These are phyloP conservation scores for Balaeniceps rex DNA, from an alignment of 2,113 vertebrate species.

Conservation along the genomic window DNA sequence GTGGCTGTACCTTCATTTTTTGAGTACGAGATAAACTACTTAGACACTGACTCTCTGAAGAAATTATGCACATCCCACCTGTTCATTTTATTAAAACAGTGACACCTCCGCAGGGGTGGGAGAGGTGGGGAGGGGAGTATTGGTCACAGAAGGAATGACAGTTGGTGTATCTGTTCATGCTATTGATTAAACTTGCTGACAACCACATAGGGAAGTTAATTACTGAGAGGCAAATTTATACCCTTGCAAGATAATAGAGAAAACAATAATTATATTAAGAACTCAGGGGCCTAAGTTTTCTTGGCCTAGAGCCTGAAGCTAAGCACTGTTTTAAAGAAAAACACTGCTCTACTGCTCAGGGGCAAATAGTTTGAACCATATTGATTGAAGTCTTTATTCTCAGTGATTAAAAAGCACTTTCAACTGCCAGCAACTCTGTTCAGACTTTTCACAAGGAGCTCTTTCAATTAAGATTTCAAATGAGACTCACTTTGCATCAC, in stretches of 20 bases:
- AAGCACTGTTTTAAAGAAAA: background rate
- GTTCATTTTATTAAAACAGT: conserved; percentile 46
- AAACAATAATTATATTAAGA: conserved; percentile 73
- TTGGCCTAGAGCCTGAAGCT: conserved; percentile 51
- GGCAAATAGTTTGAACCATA: conserved; percentile 36
- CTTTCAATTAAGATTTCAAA: conserved; percentile 38
- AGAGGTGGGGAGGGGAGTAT: background rate
- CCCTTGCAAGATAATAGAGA: conserved; percentile 65
- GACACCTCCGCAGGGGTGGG: conserved; percentile 42
- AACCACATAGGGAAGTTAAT: conserved; percentile 65
- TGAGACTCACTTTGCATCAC: background rate
- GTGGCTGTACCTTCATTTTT: conserved; percentile 21
- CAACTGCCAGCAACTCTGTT: background rate
- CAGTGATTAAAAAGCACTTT: conserved; percentile 53
- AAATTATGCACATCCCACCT: conserved; percentile 48
- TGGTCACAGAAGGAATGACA: conserved; percentile 25
- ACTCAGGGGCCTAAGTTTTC: conserved; percentile 44
- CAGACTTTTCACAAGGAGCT: conserved; percentile 9
- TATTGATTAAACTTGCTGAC: conserved; percentile 72
- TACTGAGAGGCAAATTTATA: conserved; percentile 73
- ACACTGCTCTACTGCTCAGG: background rate
- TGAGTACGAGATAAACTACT: conserved; percentile 9
- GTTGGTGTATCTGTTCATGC: conserved; percentile 27
- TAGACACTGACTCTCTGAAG: conserved; percentile 33
- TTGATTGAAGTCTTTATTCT: conserved; percentile 54